A percentile compares a stretch with the other conserved stretches of the same genome.
These are phyloP conservation scores for Lutjanus erythropterus DNA, from an alignment of 2,113 vertebrate genomes.

Conservation along the genomic window DNA sequence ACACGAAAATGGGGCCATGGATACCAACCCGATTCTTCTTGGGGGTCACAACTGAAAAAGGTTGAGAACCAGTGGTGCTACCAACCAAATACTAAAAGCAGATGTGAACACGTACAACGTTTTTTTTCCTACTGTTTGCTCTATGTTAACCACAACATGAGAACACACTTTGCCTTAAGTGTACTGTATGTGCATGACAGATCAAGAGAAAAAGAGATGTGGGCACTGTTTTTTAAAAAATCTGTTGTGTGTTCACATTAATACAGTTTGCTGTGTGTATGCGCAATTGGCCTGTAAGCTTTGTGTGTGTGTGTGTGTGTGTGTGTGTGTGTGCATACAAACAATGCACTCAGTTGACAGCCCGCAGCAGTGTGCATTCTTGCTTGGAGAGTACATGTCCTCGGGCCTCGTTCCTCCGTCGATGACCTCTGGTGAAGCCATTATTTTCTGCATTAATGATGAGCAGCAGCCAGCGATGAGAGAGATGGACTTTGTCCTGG, in stretches of 20 bases:
- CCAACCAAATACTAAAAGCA: constrained; percentile 34
- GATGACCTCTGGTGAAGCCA: constrained; percentile 85
- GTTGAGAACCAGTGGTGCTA: no score
- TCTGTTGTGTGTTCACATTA: constrained; percentile 66
- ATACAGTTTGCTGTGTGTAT: constrained; percentile 54
- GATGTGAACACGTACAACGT: constrained; percentile 11
- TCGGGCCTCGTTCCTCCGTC: constrained; percentile 75
- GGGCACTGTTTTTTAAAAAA: constrained; percentile 43
- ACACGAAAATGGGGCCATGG: no score
- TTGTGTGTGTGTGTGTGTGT: constrained; percentile 39
- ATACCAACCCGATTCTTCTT: no score
- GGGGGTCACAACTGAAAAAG: no score
- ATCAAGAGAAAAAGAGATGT: constrained; percentile 53
- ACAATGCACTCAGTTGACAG: constrained; percentile 75
- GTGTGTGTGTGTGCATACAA: constrained; percentile 70
- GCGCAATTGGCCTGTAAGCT: constrained; percentile 61
- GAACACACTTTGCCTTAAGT: constrained; percentile 45
- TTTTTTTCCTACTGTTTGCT: constrained; percentile 11
- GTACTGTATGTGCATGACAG: constrained; percentile 36
- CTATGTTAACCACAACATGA: constrained; percentile 38
- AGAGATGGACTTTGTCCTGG: constrained; percentile 83
- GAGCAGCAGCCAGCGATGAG: constrained; percentile 83
- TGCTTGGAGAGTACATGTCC: constrained; percentile 81
- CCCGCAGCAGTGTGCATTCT: constrained; percentile 77
- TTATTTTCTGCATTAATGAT: constrained; percentile 87